These are phyloP conservation scores for Megalops cyprinoides DNA, from an alignment of 2,797 vertebrate species.

Conservation along the genomic window DNA sequence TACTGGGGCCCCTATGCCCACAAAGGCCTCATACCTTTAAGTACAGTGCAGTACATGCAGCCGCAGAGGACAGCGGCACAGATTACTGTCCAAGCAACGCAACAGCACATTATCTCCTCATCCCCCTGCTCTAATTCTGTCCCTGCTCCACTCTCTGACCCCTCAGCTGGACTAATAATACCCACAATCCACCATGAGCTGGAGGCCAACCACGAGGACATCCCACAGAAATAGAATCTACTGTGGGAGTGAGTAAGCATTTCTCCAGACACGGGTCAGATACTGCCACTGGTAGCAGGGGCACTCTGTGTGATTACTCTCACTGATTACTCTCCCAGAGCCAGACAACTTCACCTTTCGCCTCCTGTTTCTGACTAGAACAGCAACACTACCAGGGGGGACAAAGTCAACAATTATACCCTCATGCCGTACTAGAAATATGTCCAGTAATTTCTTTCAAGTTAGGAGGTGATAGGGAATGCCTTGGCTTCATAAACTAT, in stretches of 20 bases:
- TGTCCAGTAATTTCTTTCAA: too few relatives aligned
- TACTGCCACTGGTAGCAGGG: not conserved
- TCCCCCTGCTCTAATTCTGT: not conserved
- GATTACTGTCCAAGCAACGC: not conserved
- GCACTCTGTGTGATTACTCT: not conserved
- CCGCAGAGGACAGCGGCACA: too few relatives aligned
- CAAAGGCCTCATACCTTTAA: too few relatives aligned
- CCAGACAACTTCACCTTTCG: too few relatives aligned
- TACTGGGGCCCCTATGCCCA: too few relatives aligned
- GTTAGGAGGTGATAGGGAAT: too few relatives aligned
- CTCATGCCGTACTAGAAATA: too few relatives aligned
- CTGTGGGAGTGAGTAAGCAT: not conserved
- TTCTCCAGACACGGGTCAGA: not conserved
- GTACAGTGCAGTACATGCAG: too few relatives aligned
- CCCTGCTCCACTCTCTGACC: not conserved
- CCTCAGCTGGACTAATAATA: not conserved
- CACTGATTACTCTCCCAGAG: not conserved
- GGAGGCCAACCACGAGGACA: not conserved
- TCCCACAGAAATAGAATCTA: constrained; percentile 10
- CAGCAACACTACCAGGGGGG: too few relatives aligned
- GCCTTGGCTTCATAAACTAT: too few relatives aligned
- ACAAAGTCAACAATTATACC: too few relatives aligned
- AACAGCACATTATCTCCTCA: constrained; percentile 1
- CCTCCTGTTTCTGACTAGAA: too few relatives aligned
- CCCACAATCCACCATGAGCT: not conserved